phyloP scores from a whole-genome alignment of 2,113 vertebrate genomes.

The Zapus hudsonius region DNA sequence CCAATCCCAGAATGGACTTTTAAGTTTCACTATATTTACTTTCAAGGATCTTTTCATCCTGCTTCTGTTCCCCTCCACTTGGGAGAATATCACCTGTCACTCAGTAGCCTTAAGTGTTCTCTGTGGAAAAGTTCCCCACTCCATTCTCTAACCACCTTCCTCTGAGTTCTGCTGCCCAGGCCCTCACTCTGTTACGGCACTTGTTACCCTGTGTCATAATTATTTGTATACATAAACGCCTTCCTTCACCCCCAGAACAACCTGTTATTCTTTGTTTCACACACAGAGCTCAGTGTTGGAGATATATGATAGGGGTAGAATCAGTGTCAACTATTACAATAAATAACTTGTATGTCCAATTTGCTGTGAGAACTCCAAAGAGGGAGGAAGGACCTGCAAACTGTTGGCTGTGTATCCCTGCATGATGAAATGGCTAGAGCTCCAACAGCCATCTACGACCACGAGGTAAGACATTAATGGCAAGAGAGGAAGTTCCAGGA shows the following conservation, averaged over 20 bases:
- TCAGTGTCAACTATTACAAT: neutral
- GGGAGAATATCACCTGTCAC: neutral
- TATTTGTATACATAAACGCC: neutral
- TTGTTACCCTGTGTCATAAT: neutral
- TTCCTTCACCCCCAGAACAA: neutral
- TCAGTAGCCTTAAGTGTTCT: neutral
- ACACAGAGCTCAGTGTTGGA: neutral
- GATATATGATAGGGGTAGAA: neutral
- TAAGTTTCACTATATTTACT: neutral
- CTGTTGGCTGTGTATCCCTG: neutral
- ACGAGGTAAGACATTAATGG: neutral
- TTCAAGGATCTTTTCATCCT: neutral
- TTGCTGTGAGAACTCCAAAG: neutral
- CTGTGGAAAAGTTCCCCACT: neutral
- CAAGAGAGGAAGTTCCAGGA: neutral
- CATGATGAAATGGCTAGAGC: neutral
- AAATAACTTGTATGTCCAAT: neutral
- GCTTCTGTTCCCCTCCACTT: neutral
- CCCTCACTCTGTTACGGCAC: neutral
- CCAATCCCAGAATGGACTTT: neutral
- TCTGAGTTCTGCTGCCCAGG: neutral
- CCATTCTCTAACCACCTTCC: neutral
- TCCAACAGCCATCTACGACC: neutral
- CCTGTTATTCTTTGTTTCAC: neutral
- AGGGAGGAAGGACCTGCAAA: conserved; percentile 27